phyloP scores from a whole-genome alignment of 2,113 vertebrate genomes.

The Corythornis madagascariensis region DNA sequence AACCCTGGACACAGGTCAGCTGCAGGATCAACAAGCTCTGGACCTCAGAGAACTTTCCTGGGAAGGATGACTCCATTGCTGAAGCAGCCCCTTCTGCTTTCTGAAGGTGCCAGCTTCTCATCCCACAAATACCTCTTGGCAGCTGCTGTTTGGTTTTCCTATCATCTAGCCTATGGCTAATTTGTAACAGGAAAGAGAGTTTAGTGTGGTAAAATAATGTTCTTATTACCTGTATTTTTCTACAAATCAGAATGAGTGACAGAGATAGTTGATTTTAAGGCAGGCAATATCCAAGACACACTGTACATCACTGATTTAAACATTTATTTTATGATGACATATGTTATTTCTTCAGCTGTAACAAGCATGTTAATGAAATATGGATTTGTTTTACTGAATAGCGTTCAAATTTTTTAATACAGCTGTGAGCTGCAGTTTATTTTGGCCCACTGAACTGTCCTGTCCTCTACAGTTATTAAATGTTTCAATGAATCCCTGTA shows the following conservation, averaged over 20 bases:
- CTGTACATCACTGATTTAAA: neutral
- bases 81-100: neutral
- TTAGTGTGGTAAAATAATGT: neutral
- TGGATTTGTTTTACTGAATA: constrained; percentile 47
- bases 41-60: neutral
- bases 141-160: neutral
- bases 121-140: neutral
- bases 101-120: neutral
- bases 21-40: neutral
- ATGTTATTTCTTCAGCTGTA: constrained; percentile 31
- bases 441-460: neutral
- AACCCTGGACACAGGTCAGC: too few relatives aligned
- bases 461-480: neutral
- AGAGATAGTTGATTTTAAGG: neutral
- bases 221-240: neutral
- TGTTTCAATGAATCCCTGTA: constrained; percentile 18
- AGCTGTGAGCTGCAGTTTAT: constrained; percentile 34
- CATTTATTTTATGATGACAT: constrained; percentile 13
- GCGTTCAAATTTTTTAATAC: constrained; percentile 27
- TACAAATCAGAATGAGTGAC: neutral
- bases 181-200: neutral
- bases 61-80: neutral
- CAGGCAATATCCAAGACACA: neutral
- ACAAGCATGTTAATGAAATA: constrained; percentile 46
- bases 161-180: neutral